These are phyloP conservation scores for Synanceia verrucosa DNA, from an alignment of 2,797 vertebrate genomes.

Conservation along the genomic window DNA sequence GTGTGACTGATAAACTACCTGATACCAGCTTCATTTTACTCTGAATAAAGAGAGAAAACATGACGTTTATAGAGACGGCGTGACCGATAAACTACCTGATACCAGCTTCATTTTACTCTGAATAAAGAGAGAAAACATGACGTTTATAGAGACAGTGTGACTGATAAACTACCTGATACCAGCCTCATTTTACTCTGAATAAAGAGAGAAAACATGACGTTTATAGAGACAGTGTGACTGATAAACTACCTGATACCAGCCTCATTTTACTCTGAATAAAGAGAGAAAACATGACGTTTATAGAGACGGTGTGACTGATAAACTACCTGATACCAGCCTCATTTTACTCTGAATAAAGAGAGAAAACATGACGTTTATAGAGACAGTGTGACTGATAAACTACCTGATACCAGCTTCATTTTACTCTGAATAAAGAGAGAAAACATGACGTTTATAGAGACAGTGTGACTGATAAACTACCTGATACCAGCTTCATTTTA, in stretches of 20 bases:
- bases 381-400: neutral
- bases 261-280: too few species aligned
- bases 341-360: slow-evolving; percentile 49
- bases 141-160: neutral
- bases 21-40: too few species aligned
- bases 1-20: neutral
- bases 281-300: neutral
- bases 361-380: neutral
- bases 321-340: neutral
- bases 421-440: slow-evolving; percentile 42
- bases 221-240: neutral
- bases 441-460: neutral
- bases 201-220: neutral
- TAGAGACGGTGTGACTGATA: neutral
- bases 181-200: too few species aligned
- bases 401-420: neutral
- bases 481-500: too few species aligned
- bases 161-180: neutral
- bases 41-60: slow-evolving; percentile 31
- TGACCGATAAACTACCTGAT: neutral
- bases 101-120: too few species aligned
- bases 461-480: neutral
- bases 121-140: neutral
- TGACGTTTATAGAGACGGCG: neutral
- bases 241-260: neutral